These are phyloP conservation scores for Merops nubicus DNA, from an alignment of 2,113 vertebrate genomes.

Conservation along the genomic window DNA sequence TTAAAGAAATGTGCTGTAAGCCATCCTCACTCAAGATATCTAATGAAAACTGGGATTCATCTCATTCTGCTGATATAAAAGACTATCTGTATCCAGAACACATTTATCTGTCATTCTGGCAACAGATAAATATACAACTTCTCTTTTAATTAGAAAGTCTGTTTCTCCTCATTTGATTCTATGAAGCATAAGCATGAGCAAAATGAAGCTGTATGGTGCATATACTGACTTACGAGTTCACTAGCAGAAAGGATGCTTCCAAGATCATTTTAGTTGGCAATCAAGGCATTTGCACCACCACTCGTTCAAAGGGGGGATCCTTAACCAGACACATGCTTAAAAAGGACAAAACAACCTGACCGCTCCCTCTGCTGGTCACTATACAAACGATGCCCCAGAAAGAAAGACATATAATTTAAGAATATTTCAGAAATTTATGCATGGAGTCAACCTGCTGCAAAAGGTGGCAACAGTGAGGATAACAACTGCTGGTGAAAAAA, in stretches of 20 bases:
- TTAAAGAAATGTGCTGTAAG: neutral
- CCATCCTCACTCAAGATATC: neutral
- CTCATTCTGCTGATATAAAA: neutral
- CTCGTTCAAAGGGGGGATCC: neutral
- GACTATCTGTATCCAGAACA: neutral
- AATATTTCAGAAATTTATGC: neutral
- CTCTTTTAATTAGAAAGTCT: constrained; percentile 8
- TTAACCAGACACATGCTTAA: fast-evolving
- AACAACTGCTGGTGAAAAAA: no score
- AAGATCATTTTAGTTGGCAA: neutral
- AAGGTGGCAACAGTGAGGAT: neutral
- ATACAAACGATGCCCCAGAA: fast-evolving
- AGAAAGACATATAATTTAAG: fast-evolving
- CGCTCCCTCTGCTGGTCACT: neutral
- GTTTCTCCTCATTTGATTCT: neutral
- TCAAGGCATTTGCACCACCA: neutral
- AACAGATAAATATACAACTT: neutral
- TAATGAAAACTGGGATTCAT: constrained; percentile 24
- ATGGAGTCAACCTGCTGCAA: neutral
- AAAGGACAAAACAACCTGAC: neutral
- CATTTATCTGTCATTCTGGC: neutral
- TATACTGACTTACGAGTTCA: neutral
- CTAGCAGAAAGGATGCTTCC: neutral
- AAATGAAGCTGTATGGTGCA: neutral
- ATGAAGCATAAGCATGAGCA: neutral